These are phyloP conservation scores for Drosophila navojoa DNA, from an alignment of 1,140 invertebrate species.

Conservation along the genomic window DNA sequence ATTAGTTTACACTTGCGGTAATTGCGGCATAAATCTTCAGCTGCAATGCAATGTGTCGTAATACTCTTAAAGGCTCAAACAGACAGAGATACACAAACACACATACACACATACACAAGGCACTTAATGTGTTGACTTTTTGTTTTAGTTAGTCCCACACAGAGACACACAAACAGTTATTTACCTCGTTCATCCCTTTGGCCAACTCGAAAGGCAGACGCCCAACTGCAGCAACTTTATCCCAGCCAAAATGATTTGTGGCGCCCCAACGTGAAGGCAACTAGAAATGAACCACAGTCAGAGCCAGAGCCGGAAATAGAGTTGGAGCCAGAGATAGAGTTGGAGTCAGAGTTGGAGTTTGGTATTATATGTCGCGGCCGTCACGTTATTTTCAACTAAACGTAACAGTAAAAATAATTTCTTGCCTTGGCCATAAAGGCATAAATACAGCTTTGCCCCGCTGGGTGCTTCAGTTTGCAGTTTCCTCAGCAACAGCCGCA, in stretches of 20 bases:
- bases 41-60: slow-evolving; percentile 69
- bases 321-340: background rate
- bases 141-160: slow-evolving; percentile 13
- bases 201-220: background rate
- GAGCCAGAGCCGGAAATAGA: background rate
- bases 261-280: slow-evolving; percentile 52
- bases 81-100: slow-evolving; percentile 10
- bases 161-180: slow-evolving; percentile 37
- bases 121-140: slow-evolving; percentile 37
- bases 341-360: slow-evolving; percentile 8
- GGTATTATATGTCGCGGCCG: slow-evolving; percentile 16
- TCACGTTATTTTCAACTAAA: slow-evolving; percentile 67
- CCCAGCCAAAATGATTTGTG: slow-evolving; percentile 74
- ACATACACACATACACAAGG: background rate
- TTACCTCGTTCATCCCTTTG: slow-evolving; percentile 55
- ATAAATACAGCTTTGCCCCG: slow-evolving; percentile 52
- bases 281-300: slow-evolving; percentile 42
- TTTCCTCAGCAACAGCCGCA: slow-evolving; percentile 21
- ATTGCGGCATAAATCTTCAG: slow-evolving; percentile 78
- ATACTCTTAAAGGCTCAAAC: slow-evolving; percentile 46
- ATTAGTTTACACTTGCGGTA: slow-evolving; percentile 82
- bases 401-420: slow-evolving; percentile 63
- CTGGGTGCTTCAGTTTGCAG: slow-evolving; percentile 39
- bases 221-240: slow-evolving; percentile 32
- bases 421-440: slow-evolving; percentile 58